phyloP scores from a whole-genome alignment of 2,797 vertebrate species.

The Sebastes hubbsi region DNA sequence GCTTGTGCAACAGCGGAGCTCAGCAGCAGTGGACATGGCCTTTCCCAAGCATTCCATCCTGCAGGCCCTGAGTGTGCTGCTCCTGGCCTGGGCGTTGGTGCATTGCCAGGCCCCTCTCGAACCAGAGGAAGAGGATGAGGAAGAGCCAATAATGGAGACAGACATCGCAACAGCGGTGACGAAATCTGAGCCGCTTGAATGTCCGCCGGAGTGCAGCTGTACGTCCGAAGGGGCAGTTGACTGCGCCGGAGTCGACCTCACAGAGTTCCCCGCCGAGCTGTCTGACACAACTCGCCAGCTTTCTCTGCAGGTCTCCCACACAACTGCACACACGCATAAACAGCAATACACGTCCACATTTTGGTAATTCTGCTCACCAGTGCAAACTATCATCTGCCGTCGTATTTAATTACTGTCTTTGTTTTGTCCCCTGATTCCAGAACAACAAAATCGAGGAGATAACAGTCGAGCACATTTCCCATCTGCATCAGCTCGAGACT shows the following conservation, averaged over 20 bases:
- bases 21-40: constrained; percentile 57
- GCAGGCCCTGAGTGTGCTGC: constrained; percentile 75
- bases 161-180: constrained; percentile 10
- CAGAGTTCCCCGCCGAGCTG: constrained; percentile 87
- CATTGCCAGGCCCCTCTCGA: constrained; percentile 65
- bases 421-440: constrained; percentile 71
- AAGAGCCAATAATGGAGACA: constrained; percentile 55
- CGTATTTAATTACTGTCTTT: background rate
- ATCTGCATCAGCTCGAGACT: constrained; percentile 90
- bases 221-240: constrained; percentile 89
- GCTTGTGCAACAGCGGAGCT: constrained; percentile 48
- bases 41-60: constrained; percentile 64
- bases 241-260: constrained; percentile 93
- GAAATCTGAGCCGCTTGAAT: constrained; percentile 58
- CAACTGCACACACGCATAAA: background rate
- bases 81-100: constrained; percentile 77
- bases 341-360: background rate
- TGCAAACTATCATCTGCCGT: background rate
- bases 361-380: background rate
- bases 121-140: constrained; percentile 75
- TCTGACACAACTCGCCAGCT: constrained; percentile 89
- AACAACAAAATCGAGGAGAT: constrained; percentile 96
- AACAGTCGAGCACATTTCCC: constrained; percentile 87
- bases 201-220: constrained; percentile 90
- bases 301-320: constrained; percentile 88